Evolutionary conservation across 1,140 invertebrate genomes (phyloP), one percentile per base, ranked within the genome.

Genomic region (Carcinoscorpius rotundicauda): DNA sequence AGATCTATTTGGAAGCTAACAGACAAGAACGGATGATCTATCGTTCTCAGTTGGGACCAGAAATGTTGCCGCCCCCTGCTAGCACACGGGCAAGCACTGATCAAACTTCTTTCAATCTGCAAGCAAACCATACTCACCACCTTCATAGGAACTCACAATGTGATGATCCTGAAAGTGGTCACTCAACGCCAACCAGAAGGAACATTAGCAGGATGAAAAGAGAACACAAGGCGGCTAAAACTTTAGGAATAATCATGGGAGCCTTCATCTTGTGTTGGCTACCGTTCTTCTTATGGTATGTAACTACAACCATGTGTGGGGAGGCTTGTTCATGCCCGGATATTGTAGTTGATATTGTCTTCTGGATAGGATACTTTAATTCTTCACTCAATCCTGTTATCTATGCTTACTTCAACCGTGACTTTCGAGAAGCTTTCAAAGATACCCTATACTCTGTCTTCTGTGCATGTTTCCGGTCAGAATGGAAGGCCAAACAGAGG

Each of bases 311-410:
- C 8, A 80, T 95, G 50, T 97, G 92, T 76, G 84, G 81, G 3
- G 81, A 81, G 4, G 80, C 83, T 3, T 97, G 91, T 76, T 79
- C 82, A 48, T 87, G 85, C 72, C 93, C 93, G 2, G 83, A 91
- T 52, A 81, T 90, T 55, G 84, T 97, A 29, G 89, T 94, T 9
- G 85, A 88, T 58, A 83, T 93, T 49, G 82, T 98, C 66, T 98
- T 98, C 80, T 99, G 97, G 97, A 93, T 98, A 73, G 97, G 96
- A 51, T 99, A 98, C 79, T 91, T 94, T 75, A 98, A 99, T 78
- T 97, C 93, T 4, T 93, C 93, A 50, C 81, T 97, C 58, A 98
- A 98, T 80, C 96, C 94, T 3, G 80, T 97, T 51, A 97, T 98
- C 72, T 99, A 99, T 80, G 94, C 94, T 64, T 98, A 98, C 79